Percentiles rank a stretch among this genome's conserved stretches.
These are phyloP conservation scores for Octodon degus DNA, from an alignment of 2,113 vertebrate species.

Conservation along the genomic window DNA sequence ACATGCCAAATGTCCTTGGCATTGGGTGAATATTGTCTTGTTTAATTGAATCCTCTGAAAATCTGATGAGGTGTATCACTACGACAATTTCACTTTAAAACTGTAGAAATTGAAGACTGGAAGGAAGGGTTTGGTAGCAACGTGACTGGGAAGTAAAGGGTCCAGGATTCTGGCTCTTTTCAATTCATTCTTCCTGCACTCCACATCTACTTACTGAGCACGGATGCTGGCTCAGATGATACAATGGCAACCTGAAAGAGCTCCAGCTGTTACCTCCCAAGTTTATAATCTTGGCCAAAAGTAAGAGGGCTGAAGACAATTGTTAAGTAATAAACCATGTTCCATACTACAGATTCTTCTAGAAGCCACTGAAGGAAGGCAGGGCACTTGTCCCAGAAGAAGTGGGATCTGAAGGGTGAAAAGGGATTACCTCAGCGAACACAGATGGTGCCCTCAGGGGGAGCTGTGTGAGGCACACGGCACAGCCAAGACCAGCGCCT, in stretches of 20 bases:
- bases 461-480: neutral
- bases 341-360: neutral
- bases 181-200: neutral
- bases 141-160: neutral
- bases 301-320: neutral
- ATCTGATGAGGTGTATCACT: neutral
- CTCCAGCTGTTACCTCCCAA: neutral
- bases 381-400: neutral
- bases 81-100: neutral
- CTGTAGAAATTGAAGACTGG: neutral
- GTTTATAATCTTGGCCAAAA: neutral
- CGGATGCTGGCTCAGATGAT: neutral
- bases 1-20: neutral
- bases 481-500: neutral
- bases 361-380: neutral
- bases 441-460: neutral
- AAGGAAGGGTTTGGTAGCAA: constrained; percentile 2
- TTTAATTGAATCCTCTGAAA: neutral
- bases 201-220: neutral
- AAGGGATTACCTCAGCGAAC: neutral
- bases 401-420: neutral
- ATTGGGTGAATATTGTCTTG: neutral
- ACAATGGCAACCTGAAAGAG: neutral
- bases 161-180: neutral
- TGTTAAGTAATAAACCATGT: neutral